Base-by-base conservation (phyloP, 1,140 invertebrate genomes). In the Camponotus floridanus region DNA sequence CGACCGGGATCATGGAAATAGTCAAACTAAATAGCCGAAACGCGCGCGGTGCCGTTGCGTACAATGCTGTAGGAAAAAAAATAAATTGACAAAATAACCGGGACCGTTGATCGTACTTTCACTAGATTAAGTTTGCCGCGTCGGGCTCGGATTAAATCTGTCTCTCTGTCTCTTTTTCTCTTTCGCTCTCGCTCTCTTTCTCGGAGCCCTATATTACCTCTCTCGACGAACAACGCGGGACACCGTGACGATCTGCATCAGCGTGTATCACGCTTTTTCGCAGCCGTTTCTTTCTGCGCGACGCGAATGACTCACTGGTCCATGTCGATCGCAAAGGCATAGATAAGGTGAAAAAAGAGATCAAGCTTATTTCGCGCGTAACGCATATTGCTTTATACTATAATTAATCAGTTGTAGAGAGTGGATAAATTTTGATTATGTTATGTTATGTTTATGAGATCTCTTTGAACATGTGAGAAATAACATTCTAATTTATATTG, bases 31-130 rank as follows among this genome's bases (percentile, higher is more conserved):
- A 62, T 45, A 45, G 71, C 48, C 88, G 55, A 90, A 90, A 88
- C 78, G 87, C 67, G 67, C 78, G 87, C 67, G 61, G 81, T 65
- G 33, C 59, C 45, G 70, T 73, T 84, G 87, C 36, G 67, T 65
- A 81, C 55, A 80, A 86, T 80, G 39, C 62, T 39, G 64, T 4
- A 42, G 42, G 62, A 80, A 45, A 64, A 26, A 76, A 87, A 86
- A 78, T 18, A 31, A 85, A 68, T 61, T 65, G 65, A 64, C 79
- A 86, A 79, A 90, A 36, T 48, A 51, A 55, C 70, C 21, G 39
- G 36, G 74, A 57, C 80, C 26, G 70, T 51, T 71, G 67, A 81
- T 51, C 76, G 8, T 59, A 90, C 88, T 90, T 90, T 90, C 88
- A 87, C 86, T 74, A 76, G 31, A 86, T 90, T 74, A 70, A 84